Base-by-base conservation (phyloP, 2,888 invertebrate genomes). In the Chloroclysta siterata region DNA sequence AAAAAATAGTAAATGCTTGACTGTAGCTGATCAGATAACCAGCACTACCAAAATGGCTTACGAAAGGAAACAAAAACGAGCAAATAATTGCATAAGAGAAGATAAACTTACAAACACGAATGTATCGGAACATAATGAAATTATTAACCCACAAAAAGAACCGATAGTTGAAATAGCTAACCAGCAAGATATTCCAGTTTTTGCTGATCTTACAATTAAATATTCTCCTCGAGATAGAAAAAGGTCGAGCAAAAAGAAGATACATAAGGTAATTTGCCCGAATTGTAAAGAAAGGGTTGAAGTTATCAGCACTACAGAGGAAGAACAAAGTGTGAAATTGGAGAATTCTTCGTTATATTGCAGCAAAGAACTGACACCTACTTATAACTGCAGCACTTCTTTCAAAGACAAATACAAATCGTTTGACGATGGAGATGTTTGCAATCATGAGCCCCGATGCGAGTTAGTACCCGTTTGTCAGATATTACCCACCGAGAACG, bases 381-480 rank as follows among this genome's bases (percentile, higher is more conserved):
- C 75, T 1, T 78, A 77, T 55, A 71, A 78, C 14, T 80, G 72
- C 53, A 73, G 69, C 70, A 65, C 72, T 13, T 73, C 76, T 55
- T 63, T 75, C 14, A 80, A 72, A 53, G 64, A 64, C 58, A 68
- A 66, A 70, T 66, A 67, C 29, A 76, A 73, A 64, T 57, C 44
- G n/a, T 61, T 70, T n/a, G 71, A 75, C 14, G 72, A 83, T 50
- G 72, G 68, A 47, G 84, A 84, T 52, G 58, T 74, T 33, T 90
- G 89, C 61, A 62, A 53, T 6, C 90, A 90, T 69, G 77, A 86
- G 22, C 89, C 89, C 10, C 82, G 79, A 14, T 89, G 90, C 69
- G 89, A 90, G 66, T 67, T 88, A 54, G 72, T 90, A 22, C 90
- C 90, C 1, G 69, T 88, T 22, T 90, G 90, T 63, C 89, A 91